Evolutionary conservation across 2,797 vertebrate genomes (phyloP).

Genomic region (Thamnophis elegans): DNA sequence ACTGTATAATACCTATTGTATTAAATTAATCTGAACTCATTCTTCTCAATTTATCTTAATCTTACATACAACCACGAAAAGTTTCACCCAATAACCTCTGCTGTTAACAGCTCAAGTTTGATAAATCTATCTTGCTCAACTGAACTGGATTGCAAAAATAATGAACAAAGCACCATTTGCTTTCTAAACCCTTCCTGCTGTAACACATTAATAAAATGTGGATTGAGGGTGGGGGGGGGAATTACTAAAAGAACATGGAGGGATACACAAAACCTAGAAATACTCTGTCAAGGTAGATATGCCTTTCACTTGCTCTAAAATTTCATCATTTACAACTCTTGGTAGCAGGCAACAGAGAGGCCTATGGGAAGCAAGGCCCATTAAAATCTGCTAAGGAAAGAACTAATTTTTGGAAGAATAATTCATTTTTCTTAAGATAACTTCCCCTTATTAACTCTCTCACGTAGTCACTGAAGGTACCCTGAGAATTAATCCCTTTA

Average conservation of each 20-base stretch:
- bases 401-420: not conserved
- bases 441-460: not conserved
- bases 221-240: not conserved
- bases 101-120: not conserved
- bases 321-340: not conserved
- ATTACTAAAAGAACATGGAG: not conserved
- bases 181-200: not conserved
- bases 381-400: not conserved
- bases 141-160: not conserved
- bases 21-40: not conserved
- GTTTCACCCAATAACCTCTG: not conserved
- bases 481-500: not conserved
- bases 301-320: not conserved
- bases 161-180: not conserved
- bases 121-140: not conserved
- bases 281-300: not conserved
- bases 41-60: not conserved
- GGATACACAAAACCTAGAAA: not conserved
- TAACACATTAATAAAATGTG: not conserved
- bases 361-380: not conserved
- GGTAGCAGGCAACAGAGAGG: not conserved
- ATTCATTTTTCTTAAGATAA: not conserved
- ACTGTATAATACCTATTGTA: not conserved
- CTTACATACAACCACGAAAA: not conserved
- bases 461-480: not conserved